These are phyloP conservation scores for Orycteropus afer DNA, from an alignment of 2,113 vertebrate species.

Conservation along the genomic window DNA sequence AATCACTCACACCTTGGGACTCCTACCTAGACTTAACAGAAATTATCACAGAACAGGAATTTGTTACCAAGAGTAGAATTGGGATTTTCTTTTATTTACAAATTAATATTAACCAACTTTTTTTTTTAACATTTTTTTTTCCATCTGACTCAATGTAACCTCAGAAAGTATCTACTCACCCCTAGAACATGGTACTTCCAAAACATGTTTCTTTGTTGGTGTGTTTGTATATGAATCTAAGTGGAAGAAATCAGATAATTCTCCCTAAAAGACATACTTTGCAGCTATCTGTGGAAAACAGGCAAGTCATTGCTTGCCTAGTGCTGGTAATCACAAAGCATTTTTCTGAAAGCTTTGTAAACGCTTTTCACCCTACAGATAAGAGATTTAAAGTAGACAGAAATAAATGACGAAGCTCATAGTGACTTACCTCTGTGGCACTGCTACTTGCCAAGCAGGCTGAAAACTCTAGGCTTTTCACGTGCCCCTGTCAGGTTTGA, in stretches of 20 bases:
- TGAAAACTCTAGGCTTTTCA: constrained; percentile 56
- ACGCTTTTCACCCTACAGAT: constrained; percentile 67
- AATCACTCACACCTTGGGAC: background rate
- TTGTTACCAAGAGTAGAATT: background rate
- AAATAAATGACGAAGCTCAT: constrained; percentile 64
- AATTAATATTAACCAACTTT: constrained; percentile 15
- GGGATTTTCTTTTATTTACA: background rate
- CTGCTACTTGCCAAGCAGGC: background rate
- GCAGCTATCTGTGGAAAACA: constrained; percentile 60
- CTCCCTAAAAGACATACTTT: constrained; percentile 68
- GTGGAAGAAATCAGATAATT: constrained; percentile 58
- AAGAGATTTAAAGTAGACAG: constrained; percentile 75
- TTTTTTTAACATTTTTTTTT: background rate
- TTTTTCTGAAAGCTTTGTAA: constrained; percentile 79
- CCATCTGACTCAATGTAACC: background rate
- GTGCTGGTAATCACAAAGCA: constrained; percentile 68
- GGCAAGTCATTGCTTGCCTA: constrained; percentile 31
- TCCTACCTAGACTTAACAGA: background rate
- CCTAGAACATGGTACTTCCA: constrained; percentile 44
- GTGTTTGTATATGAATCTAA: constrained; percentile 74
- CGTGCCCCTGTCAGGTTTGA: background rate
- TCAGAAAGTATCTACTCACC: constrained; percentile 2
- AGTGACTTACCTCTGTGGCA: constrained; percentile 63
- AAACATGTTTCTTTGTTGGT: constrained; percentile 52
- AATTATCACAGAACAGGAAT: constrained; percentile 24